phyloP scores from a whole-genome alignment of 2,797 vertebrate genomes.

The Nyctalus aviator region DNA sequence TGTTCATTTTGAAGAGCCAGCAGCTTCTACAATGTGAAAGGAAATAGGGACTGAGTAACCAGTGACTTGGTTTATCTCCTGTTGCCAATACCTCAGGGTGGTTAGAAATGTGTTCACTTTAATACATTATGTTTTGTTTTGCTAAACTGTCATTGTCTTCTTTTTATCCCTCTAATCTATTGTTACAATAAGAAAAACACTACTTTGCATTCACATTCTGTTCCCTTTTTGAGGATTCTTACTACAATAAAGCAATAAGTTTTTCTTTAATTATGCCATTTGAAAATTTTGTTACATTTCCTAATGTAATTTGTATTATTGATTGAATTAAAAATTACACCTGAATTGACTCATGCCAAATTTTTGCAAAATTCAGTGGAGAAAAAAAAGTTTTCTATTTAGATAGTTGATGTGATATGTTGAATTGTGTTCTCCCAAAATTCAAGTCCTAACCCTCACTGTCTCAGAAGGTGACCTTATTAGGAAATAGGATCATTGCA shows the following conservation, averaged over 20 bases:
- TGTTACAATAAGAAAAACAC: neutral
- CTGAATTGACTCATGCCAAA: neutral
- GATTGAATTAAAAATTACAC: constrained; percentile 19
- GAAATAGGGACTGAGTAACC: neutral
- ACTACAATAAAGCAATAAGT: neutral
- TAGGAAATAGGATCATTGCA: neutral
- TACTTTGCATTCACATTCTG: neutral
- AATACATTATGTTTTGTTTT: neutral
- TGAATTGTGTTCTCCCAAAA: neutral
- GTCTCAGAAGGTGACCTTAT: neutral
- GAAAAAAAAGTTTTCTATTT: constrained; percentile 18
- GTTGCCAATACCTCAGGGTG: neutral
- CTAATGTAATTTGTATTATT: constrained; percentile 18
- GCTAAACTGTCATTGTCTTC: neutral
- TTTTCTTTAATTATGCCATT: constrained; percentile 33
- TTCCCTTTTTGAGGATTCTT: neutral
- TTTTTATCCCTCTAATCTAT: constrained; percentile 6
- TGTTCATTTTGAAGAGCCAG: constrained; percentile 58
- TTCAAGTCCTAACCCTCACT: neutral
- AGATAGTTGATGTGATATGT: neutral
- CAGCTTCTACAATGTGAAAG: constrained; percentile 33
- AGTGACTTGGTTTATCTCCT: neutral
- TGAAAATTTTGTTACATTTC: constrained; percentile 28
- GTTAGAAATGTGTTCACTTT: neutral
- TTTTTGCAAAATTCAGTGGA: neutral